Conservation (phyloP, 2,888 invertebrate genomes). For the Drosophila quinaria region DNA sequence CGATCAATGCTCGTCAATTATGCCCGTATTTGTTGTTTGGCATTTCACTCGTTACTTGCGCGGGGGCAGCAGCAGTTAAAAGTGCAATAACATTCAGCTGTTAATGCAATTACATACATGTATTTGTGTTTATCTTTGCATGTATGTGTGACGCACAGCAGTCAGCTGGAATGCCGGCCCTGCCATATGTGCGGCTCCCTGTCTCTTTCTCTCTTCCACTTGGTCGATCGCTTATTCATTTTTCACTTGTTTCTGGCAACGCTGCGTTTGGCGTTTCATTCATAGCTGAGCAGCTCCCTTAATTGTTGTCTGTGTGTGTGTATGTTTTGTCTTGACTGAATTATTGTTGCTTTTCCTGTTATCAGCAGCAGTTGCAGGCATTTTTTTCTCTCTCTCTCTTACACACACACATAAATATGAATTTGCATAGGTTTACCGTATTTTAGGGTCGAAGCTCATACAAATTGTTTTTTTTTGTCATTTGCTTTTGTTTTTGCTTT, state of each 20-base stretch:
- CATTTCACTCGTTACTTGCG: conserved; percentile 20
- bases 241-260: conserved; percentile 35
- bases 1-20: conserved; percentile 32
- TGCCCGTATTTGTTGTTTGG: conserved; percentile 24
- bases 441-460: conserved; percentile 31
- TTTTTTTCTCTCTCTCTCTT: neutral
- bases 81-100: conserved; percentile 43
- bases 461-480: conserved; percentile 1
- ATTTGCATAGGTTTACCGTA: conserved; percentile 19
- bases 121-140: neutral
- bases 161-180: conserved; percentile 46
- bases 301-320: conserved; percentile 2
- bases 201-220: conserved; percentile 10
- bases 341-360: conserved; percentile 7
- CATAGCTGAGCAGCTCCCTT: conserved; percentile 26
- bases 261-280: conserved; percentile 23
- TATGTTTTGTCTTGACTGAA: conserved; percentile 9
- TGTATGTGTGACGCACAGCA: neutral
- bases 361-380: conserved; percentile 16
- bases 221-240: conserved; percentile 9
- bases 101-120: conserved; percentile 6
- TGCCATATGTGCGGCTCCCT: conserved; percentile 19
- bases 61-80: conserved; percentile 19
- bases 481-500: conserved; percentile 12
- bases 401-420: neutral